These are phyloP conservation scores for Caenorhabditis uteleia DNA, from an alignment of 2,888 invertebrate genomes.

Conservation along the genomic window DNA sequence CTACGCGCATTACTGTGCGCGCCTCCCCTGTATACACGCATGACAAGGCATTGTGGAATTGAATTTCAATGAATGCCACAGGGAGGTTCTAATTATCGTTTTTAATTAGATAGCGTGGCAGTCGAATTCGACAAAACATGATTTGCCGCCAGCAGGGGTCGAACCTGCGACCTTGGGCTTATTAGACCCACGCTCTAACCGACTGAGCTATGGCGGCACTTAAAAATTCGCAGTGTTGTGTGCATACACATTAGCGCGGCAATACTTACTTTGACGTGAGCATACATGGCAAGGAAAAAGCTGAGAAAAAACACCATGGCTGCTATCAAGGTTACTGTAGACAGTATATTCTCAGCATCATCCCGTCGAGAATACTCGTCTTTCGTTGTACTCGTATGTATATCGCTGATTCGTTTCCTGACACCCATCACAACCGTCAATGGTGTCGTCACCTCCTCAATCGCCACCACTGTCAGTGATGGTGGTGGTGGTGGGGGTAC, in stretches of 20 bases:
- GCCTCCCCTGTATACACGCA: too few species aligned
- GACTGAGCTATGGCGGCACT: slow-evolving; percentile 66
- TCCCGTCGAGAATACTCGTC: slow-evolving; percentile 26
- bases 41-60: too few species aligned
- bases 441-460: slow-evolving; percentile 14
- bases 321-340: slow-evolving; percentile 73
- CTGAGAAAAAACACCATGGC: slow-evolving; percentile 74
- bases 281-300: slow-evolving; percentile 75
- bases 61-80: too few species aligned
- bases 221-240: too few species aligned
- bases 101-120: too few species aligned
- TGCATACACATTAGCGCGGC: background rate
- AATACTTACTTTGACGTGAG: slow-evolving; percentile 72
- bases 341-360: slow-evolving; percentile 56
- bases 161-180: slow-evolving; percentile 69
- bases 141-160: slow-evolving; percentile 68
- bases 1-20: too few species aligned
- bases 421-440: slow-evolving; percentile 15
- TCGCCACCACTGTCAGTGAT: too few species aligned
- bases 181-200: slow-evolving; percentile 69
- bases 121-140: too few species aligned
- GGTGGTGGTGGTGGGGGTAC: too few species aligned
- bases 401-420: slow-evolving; percentile 18
- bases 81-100: too few species aligned
- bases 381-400: slow-evolving; percentile 13